Percentiles rank a stretch among this genome's conserved stretches.
phyloP scores from a whole-genome alignment of 2,797 vertebrate species.

The Micromesistius poutassou region DNA sequence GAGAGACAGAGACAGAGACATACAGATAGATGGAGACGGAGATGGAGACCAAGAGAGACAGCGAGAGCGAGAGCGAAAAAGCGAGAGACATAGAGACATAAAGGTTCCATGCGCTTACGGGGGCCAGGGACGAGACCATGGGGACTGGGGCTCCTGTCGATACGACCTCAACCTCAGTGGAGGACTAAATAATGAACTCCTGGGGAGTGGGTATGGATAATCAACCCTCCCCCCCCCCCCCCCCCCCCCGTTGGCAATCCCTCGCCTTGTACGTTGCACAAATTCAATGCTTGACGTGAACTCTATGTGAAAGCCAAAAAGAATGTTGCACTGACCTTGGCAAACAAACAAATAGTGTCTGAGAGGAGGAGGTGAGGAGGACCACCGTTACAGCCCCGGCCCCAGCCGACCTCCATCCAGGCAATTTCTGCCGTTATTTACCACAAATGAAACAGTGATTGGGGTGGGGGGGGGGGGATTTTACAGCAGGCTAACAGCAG shows the following conservation, averaged over 20 bases:
- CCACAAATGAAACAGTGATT: not conserved
- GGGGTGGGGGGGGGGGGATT: not conserved
- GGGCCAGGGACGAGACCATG: conserved; percentile 17
- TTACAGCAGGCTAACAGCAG: too few relatives aligned
- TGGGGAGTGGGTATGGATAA: conserved; percentile 29
- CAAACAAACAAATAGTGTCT: not conserved
- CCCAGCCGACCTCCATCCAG: not conserved
- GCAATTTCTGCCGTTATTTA: not conserved
- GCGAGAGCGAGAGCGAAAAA: not conserved
- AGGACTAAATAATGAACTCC: conserved; percentile 58
- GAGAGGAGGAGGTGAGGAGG: not conserved
- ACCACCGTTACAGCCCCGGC: not conserved
- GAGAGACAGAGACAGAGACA: too few relatives aligned
- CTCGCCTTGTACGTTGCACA: not conserved
- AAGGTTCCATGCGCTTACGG: conserved; percentile 35
- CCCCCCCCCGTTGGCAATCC: conserved; percentile 10
- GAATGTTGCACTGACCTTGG: conserved; percentile 6
- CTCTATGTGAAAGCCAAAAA: conserved; percentile 14
- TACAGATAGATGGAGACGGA: too few relatives aligned
- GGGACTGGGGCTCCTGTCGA: conserved; percentile 54
- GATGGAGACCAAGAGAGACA: not conserved
- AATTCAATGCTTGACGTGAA: conserved; percentile 23
- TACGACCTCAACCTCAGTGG: conserved; percentile 36
- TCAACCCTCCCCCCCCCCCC: conserved; percentile 28
- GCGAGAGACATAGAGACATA: not conserved